phyloP scores from a whole-genome alignment of 2,888 invertebrate species.

The Troides aeacus region DNA sequence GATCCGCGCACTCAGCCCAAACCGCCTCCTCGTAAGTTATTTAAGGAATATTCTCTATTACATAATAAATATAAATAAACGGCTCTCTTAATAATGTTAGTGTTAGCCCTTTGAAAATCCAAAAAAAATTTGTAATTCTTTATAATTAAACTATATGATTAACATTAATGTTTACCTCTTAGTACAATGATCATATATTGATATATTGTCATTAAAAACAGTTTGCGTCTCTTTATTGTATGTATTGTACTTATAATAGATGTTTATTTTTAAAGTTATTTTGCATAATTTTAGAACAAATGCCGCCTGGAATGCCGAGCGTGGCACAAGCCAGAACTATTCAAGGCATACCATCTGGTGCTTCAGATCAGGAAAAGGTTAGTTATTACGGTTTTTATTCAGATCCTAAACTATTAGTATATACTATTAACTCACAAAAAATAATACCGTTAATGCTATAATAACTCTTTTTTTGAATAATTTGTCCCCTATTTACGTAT shows the following conservation, averaged over 20 bases:
- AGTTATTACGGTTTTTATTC: neutral
- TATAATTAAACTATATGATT: too few relatives aligned
- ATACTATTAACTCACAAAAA: neutral
- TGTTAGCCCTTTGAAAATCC: too few relatives aligned
- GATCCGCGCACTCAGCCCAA: constrained; percentile 84
- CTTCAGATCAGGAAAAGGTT: constrained; percentile 96
- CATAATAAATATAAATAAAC: neutral
- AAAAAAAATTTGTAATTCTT: too few relatives aligned
- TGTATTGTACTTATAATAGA: neutral
- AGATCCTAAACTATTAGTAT: neutral
- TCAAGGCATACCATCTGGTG: constrained; percentile 87
- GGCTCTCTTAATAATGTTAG: too few relatives aligned
- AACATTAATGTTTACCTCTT: too few relatives aligned
- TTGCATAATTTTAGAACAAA: constrained; percentile 41
- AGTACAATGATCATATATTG: too few relatives aligned
- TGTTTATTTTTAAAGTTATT: neutral
- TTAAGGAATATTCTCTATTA: neutral
- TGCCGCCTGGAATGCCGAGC: constrained; percentile 74
- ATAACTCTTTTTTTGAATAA: too few relatives aligned
- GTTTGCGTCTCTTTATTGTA: too few relatives aligned
- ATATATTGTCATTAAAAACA: too few relatives aligned
- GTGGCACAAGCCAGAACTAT: constrained; percentile 76
- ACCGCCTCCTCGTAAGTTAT: constrained; percentile 59
- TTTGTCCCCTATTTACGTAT: too few relatives aligned
- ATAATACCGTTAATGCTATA: too few relatives aligned